A percentile compares a stretch with the other conserved stretches of the same genome.
Conservation (phyloP, 1,140 invertebrate species). For the Nasonia longicornis region DNA sequence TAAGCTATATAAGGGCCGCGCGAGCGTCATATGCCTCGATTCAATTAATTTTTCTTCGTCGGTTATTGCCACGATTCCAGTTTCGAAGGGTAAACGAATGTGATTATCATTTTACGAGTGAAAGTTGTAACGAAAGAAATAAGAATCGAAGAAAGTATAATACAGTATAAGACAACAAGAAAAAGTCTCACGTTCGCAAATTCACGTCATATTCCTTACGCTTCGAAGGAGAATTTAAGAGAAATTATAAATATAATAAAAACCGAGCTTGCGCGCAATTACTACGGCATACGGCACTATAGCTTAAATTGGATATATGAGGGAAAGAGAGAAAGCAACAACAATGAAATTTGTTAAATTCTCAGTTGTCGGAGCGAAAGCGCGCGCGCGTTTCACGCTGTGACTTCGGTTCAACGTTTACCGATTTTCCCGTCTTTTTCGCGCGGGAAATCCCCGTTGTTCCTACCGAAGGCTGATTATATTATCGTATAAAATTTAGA, state of each 20-base stretch:
- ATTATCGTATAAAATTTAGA: slow-evolving; percentile 31
- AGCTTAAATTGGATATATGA: background rate
- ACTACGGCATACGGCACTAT: slow-evolving; percentile 11
- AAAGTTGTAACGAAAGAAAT: background rate
- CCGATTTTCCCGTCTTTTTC: slow-evolving; percentile 24
- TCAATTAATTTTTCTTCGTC: slow-evolving; percentile 40
- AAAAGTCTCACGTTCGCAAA: background rate
- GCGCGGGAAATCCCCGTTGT: slow-evolving; percentile 24
- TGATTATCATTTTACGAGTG: slow-evolving; percentile 9
- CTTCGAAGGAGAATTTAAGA: background rate
- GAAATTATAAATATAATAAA: background rate
- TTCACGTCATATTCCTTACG: slow-evolving; percentile 17
- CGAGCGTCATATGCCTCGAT: slow-evolving; percentile 24
- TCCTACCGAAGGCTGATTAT: slow-evolving; percentile 42
- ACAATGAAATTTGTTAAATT: background rate
- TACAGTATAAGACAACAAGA: background rate
- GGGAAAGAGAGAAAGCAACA: background rate
- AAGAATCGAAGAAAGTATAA: slow-evolving; percentile 2
- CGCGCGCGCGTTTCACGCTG: background rate
- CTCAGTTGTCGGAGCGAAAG: background rate
- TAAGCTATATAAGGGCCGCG: background rate
- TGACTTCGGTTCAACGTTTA: slow-evolving; percentile 38
- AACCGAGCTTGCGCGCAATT: slow-evolving; percentile 30
- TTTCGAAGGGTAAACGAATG: background rate
- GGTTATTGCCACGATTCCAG: background rate